phyloP scores from a whole-genome alignment of 1,140 invertebrate genomes.

The Sminthurides bifidus region DNA sequence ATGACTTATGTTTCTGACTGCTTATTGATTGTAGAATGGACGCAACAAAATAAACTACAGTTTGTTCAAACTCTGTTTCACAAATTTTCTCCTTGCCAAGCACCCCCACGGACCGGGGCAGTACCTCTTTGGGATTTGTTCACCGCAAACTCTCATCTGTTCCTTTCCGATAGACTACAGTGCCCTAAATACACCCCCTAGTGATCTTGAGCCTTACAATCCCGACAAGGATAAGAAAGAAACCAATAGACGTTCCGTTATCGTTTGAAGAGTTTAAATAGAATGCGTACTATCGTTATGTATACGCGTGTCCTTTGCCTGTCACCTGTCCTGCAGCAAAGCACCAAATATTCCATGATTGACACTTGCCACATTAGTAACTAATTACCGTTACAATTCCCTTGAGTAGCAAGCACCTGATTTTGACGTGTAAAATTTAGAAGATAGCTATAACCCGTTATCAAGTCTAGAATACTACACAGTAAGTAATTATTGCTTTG shows the following conservation, averaged over 20 bases:
- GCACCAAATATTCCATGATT: no score
- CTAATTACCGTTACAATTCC: no score
- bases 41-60: slow-evolving; percentile 49
- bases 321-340: no score
- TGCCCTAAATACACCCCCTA: slow-evolving; percentile 53
- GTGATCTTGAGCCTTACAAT: slow-evolving; percentile 54
- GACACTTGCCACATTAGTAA: no score
- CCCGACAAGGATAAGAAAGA: slow-evolving; percentile 45
- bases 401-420: no score
- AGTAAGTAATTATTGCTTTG: no score
- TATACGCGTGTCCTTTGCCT: no score
- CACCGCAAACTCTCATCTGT: slow-evolving; percentile 43
- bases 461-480: no score
- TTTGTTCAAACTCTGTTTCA: slow-evolving; percentile 53
- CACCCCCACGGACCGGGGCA: slow-evolving; percentile 59
- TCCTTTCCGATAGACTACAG: slow-evolving; percentile 61
- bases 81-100: slow-evolving; percentile 56
- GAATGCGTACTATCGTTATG: no score
- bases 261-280: slow-evolving; percentile 46
- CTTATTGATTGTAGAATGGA: slow-evolving; percentile 44
- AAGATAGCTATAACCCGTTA: no score
- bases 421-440: no score
- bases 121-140: slow-evolving; percentile 52
- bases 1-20: background rate
- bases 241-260: slow-evolving; percentile 54